Evolutionary conservation across 2,797 vertebrate genomes (phyloP), one percentile per base, ranked within the genome.

Genomic region (Oreonectes daqikongensis): DNA sequence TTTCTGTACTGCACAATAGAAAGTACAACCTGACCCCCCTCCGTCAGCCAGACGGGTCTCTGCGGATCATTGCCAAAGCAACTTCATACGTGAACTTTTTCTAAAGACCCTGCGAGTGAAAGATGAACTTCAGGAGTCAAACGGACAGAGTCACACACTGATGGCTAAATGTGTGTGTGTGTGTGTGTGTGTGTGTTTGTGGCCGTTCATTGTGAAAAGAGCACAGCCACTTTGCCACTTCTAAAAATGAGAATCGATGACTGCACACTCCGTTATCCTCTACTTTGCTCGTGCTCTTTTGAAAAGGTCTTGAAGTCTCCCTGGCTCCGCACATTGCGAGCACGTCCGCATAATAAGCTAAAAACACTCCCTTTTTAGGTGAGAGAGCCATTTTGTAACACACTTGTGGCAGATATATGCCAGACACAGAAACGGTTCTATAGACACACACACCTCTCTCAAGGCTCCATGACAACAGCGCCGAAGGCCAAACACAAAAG

Each of bases 121-220:
- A 72, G 78, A 77, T 53, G 81, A 87, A 80, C 83, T 79, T 75
- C 59, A 82, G 35, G 66, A 85, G 81, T 84, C 80, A 83, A 72
- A 77, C 1, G n/a, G 59, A 78, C 59, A 11, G 38, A 60, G 83
- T 72, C 69, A 44, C 75, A 53, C 46, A 1, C 55, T 5, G 57
- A 53, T 18, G 26, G 42, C 32, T 79, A 42, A 52, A n/a, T 60
- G 76, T 70, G 73, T 28, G 67, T 81, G 40, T 42, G 40, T 11
- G 6, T 32, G 32, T 32, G 71, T 40, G 40, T 67, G 52, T 81
- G 60, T 76, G 32, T 78, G 80, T 67, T 26, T 18, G 11, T 4
- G 38, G 14, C 50, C 32, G 50, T 73, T 28, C n/a, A 46, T 20
- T 44, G 52, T 22, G 5, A 44, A 79, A 78, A 44, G 72, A 64